These are phyloP conservation scores for Saccostrea echinata DNA, from an alignment of 1,140 invertebrate genomes.

Conservation along the genomic window DNA sequence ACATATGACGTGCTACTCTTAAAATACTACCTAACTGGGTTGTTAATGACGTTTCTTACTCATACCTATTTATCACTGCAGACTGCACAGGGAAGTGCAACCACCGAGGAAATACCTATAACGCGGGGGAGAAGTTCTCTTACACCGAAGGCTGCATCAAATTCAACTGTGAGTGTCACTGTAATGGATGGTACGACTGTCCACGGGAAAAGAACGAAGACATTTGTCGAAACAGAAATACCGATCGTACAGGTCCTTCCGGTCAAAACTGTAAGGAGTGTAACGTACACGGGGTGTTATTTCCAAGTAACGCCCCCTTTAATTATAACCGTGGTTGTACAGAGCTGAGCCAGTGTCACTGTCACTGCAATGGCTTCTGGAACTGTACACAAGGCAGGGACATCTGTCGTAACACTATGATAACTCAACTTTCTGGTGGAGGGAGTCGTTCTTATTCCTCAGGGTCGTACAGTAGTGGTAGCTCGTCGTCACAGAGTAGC, in stretches of 20 bases:
- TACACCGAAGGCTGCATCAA: slow-evolving; percentile 61
- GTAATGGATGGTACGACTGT: slow-evolving; percentile 64
- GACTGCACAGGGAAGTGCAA: slow-evolving; percentile 38
- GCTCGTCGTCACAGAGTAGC: background rate
- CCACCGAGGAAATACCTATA: slow-evolving; percentile 40
- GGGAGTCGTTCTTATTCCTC: background rate
- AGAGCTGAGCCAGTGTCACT: slow-evolving; percentile 38
- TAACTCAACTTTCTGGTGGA: background rate
- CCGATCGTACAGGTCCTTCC: background rate
- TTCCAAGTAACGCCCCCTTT: slow-evolving; percentile 8
- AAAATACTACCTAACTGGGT: too few relatives aligned
- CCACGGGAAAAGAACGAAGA: slow-evolving; percentile 59
- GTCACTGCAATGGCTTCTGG: slow-evolving; percentile 41
- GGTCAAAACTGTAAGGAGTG: slow-evolving; percentile 35
- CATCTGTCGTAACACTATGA: slow-evolving; percentile 21
- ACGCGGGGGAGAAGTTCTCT: slow-evolving; percentile 49
- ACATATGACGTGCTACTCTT: too few relatives aligned
- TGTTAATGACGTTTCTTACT: too few relatives aligned
- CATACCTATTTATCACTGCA: background rate
- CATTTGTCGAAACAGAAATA: slow-evolving; percentile 44
- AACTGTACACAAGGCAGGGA: slow-evolving; percentile 31
- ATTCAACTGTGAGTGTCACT: slow-evolving; percentile 67
- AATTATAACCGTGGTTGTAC: slow-evolving; percentile 37
- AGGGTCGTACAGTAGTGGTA: background rate
- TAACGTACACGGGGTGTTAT: slow-evolving; percentile 38